Base-by-base conservation (phyloP, 2,797 vertebrate genomes). In the Etheostoma perlongum region DNA sequence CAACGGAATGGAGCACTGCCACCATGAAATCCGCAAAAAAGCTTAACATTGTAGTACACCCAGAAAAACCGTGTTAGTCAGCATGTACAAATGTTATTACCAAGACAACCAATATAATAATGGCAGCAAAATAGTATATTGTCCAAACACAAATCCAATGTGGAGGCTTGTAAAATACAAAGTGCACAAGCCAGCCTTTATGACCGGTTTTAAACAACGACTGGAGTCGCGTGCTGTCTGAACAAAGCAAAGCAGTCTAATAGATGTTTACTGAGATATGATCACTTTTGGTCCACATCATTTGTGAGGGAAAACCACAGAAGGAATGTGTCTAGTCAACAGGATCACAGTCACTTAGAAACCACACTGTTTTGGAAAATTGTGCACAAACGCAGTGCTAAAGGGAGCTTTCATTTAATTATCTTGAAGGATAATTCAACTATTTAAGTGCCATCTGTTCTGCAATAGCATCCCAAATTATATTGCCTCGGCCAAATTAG, bases 121-220 rank as follows among this genome's bases (percentile, higher is more conserved):
- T 8, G 46, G n/a, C 58, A 79, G 58, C 27, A 74, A 65, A 65
- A 25, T 51, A 68, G 66, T 33, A 64, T 16, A 68, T 15, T 21
- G 40, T 71, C 62, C 62, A 36, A 73, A 77, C 44, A 67, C 27
- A 77, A 58, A 40, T 47, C 55, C 72, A 62, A 16, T 42, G 30
- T 33, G 21, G 3, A 69, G 30, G 42, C 63, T 69, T 60, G 10
- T 57, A 23, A 63, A 83, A 40, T 52, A 14, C 52, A 47, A 42
- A 64, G n/a, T 8, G 14, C 9, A 55, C 18, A n/a, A 61, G 33
- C 54, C 57, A 30, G 53, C 8, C 5, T 68, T 74, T 63, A 61
- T 53, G 54, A 68, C n/a, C 0, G 1, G 16, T 19, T 21, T n/a
- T 49, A 33, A 72, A 64, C 68, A 52, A 62, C 5, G 11, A 73